These are phyloP conservation scores for Acanthurus lineatus DNA, from an alignment of 2,797 vertebrate genomes.

Conservation along the genomic window DNA sequence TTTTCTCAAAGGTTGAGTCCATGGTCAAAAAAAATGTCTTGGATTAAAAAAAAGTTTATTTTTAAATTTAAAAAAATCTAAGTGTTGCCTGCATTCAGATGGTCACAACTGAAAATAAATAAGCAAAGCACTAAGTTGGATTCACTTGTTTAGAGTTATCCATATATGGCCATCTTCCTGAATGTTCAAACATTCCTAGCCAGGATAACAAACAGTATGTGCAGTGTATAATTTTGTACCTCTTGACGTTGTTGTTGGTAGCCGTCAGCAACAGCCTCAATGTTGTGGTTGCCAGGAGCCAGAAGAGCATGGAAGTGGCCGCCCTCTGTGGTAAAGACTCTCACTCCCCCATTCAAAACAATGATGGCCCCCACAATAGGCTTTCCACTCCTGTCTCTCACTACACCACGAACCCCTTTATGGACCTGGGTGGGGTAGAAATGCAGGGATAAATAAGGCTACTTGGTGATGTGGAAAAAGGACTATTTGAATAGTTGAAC, in stretches of 20 bases:
- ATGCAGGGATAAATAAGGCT: slow-evolving; percentile 1
- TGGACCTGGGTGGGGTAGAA: slow-evolving; percentile 88
- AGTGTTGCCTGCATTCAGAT: too few species aligned
- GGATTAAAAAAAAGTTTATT: too few species aligned
- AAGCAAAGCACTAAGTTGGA: too few species aligned
- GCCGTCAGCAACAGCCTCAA: slow-evolving; percentile 92
- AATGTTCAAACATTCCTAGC: neutral
- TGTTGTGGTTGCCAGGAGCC: slow-evolving; percentile 92
- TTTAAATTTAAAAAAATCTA: too few species aligned
- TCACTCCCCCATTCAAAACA: slow-evolving; percentile 90
- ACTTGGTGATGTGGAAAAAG: neutral
- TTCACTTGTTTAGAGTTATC: neutral
- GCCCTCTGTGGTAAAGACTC: slow-evolving; percentile 88
- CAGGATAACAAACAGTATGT: too few species aligned
- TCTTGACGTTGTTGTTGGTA: slow-evolving; percentile 93
- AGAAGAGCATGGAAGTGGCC: slow-evolving; percentile 95
- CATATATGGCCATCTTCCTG: neutral
- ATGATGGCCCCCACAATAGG: slow-evolving; percentile 92
- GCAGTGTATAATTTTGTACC: slow-evolving; percentile 74
- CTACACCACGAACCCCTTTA: slow-evolving; percentile 95
- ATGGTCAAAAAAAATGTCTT: too few species aligned
- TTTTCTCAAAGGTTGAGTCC: too few species aligned
- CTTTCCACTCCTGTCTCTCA: slow-evolving; percentile 93
- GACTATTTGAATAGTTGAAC: neutral
- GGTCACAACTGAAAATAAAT: too few species aligned